These are phyloP conservation scores for Pissodes strobi DNA, from an alignment of 1,140 invertebrate genomes.

Conservation along the genomic window DNA sequence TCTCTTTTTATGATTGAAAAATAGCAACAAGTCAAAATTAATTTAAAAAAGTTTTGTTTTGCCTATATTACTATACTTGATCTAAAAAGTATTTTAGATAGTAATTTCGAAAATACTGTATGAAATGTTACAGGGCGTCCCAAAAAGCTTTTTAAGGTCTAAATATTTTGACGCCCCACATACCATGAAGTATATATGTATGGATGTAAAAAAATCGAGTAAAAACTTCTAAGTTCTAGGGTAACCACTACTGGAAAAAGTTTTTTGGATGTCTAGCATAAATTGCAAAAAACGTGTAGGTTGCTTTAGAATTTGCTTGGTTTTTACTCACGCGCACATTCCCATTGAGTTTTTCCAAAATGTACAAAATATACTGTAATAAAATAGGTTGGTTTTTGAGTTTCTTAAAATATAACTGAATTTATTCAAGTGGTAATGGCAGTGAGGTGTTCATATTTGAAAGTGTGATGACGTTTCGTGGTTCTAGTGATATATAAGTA, in stretches of 20 bases:
- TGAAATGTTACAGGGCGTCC: slow-evolving; percentile 5
- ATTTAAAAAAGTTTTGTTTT: slow-evolving; percentile 38
- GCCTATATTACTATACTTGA: slow-evolving; percentile 14
- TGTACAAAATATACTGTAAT: slow-evolving; percentile 47
- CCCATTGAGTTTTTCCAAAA: slow-evolving; percentile 46
- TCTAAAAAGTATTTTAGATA: slow-evolving; percentile 26
- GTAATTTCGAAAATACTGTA: slow-evolving; percentile 13
- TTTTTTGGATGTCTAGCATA: slow-evolving; percentile 34
- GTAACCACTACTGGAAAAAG: slow-evolving; percentile 37
- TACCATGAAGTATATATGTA: slow-evolving; percentile 20
- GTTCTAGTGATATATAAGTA: too few species aligned
- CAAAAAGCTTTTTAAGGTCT: neutral
- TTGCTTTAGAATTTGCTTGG: slow-evolving; percentile 12
- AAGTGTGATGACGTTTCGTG: too few species aligned
- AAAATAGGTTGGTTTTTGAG: slow-evolving; percentile 34
- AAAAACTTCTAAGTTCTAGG: slow-evolving; percentile 28
- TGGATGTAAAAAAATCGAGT: slow-evolving; percentile 17
- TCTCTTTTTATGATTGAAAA: too few species aligned
- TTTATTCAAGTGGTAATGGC: too few species aligned
- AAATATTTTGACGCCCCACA: neutral
- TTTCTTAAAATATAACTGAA: too few species aligned
- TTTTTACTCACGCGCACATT: slow-evolving; percentile 49
- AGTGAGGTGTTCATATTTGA: too few species aligned
- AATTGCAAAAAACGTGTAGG: slow-evolving; percentile 31
- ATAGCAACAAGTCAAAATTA: too few species aligned